phyloP scores from a whole-genome alignment of 2,797 vertebrate genomes.

The Gymnothorax javanicus region DNA sequence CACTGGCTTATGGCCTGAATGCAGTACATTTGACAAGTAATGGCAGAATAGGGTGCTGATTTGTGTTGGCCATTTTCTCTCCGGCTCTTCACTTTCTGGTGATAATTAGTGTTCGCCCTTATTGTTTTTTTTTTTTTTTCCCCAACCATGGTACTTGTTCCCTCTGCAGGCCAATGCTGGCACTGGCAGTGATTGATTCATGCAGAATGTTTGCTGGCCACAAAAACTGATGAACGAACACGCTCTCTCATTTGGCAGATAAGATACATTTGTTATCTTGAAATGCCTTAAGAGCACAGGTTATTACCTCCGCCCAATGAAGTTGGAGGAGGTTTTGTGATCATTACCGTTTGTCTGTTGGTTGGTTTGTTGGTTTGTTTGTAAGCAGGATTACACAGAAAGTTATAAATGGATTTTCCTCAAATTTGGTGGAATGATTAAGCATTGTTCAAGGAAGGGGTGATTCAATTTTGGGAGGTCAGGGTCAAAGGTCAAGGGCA shows the following conservation, averaged over 20 bases:
- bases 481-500: no score
- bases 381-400: no score
- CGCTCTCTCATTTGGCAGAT: neutral
- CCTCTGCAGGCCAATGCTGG: slow-evolving; percentile 56
- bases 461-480: no score
- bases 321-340: no score
- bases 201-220: neutral
- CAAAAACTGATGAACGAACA: neutral
- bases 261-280: neutral
- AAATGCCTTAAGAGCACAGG: neutral
- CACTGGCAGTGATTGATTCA: slow-evolving; percentile 28
- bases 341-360: no score
- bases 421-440: no score
- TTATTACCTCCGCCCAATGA: neutral
- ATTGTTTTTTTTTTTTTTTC: neutral
- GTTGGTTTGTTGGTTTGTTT: no score
- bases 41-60: neutral
- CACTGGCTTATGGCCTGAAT: slow-evolving; percentile 19
- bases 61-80: neutral
- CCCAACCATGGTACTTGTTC: slow-evolving; percentile 48
- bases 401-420: no score
- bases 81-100: neutral
- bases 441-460: no score
- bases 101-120: neutral
- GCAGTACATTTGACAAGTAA: no score